Conservation (phyloP, 2,888 invertebrate species). For the Drosophila percnosoma region DNA sequence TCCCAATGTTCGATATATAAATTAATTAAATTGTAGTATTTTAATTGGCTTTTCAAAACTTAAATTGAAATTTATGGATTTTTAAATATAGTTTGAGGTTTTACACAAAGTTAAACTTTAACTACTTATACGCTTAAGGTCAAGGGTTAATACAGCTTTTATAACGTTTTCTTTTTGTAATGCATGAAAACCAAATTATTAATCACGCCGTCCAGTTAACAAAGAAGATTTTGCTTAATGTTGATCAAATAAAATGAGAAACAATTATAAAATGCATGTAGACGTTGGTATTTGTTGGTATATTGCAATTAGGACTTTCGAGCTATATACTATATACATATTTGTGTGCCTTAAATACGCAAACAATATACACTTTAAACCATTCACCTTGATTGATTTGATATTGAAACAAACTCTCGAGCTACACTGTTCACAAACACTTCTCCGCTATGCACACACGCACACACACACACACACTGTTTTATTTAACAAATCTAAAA, state of each 20-base stretch:
- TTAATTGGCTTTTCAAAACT: not conserved
- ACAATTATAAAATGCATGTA: slow-evolving; percentile 16
- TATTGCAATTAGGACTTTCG: not conserved
- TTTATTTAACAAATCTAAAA: slow-evolving; percentile 8
- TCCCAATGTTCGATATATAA: not conserved
- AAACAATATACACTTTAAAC: slow-evolving; percentile 10
- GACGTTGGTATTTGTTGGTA: slow-evolving; percentile 8
- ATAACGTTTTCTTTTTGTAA: not conserved
- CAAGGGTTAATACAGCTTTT: not conserved
- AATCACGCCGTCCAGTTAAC: not conserved
- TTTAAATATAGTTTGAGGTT: not conserved
- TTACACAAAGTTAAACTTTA: not conserved
- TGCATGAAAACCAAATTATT: slow-evolving; percentile 20
- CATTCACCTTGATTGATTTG: slow-evolving; percentile 5
- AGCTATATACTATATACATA: slow-evolving; percentile 7
- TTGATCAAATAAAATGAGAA: not conserved
- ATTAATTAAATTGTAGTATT: not conserved
- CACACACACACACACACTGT: slow-evolving; percentile 4
- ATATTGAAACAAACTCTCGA: not conserved
- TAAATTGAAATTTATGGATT: not conserved
- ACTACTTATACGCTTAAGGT: not conserved
- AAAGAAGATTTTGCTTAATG: slow-evolving; percentile 6
- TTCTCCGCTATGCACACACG: slow-evolving; percentile 34
- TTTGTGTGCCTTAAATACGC: not conserved
- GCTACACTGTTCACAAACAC: slow-evolving; percentile 12